Evolutionary conservation across 2,797 vertebrate species (phyloP).

Genomic region (Lophius americanus): DNA sequence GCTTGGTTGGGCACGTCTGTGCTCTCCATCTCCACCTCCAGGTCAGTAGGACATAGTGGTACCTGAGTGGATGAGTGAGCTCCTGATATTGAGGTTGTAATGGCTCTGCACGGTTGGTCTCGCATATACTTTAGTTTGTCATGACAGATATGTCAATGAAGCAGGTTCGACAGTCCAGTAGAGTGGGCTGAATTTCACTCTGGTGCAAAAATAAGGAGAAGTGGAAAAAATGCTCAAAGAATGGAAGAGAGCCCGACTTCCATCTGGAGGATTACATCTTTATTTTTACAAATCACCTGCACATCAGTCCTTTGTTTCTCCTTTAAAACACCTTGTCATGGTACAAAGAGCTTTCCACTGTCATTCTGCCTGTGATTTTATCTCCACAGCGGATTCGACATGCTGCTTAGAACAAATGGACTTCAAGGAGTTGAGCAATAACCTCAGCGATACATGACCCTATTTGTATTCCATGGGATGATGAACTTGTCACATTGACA

Average conservation of each 20-base stretch:
- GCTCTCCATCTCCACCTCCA: too few species aligned
- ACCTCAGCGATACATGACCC: constrained; percentile 24
- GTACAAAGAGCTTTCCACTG: constrained; percentile 13
- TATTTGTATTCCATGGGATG: constrained; percentile 10
- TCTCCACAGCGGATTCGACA: constrained; percentile 8
- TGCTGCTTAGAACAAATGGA: constrained; percentile 34
- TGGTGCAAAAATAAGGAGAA: neutral
- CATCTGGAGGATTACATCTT: constrained; percentile 15
- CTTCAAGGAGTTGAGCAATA: constrained; percentile 21
- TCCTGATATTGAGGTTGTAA: too few species aligned
- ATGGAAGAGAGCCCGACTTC: neutral
- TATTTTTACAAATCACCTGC: constrained; percentile 15
- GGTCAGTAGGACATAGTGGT: too few species aligned
- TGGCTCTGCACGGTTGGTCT: too few species aligned
- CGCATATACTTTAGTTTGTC: too few species aligned
- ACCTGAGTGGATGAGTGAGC: too few species aligned
- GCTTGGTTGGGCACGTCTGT: too few species aligned
- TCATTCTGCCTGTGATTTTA: constrained; percentile 23
- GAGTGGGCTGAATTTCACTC: too few species aligned
- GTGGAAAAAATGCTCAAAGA: neutral
- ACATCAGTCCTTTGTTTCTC: constrained; percentile 28
- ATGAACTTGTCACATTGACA: neutral
- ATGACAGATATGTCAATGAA: too few species aligned
- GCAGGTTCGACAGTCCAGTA: too few species aligned
- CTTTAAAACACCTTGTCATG: constrained; percentile 20